These are phyloP conservation scores for Fragum whitleyi DNA, from an alignment of 2,888 invertebrate species.

Conservation along the genomic window DNA sequence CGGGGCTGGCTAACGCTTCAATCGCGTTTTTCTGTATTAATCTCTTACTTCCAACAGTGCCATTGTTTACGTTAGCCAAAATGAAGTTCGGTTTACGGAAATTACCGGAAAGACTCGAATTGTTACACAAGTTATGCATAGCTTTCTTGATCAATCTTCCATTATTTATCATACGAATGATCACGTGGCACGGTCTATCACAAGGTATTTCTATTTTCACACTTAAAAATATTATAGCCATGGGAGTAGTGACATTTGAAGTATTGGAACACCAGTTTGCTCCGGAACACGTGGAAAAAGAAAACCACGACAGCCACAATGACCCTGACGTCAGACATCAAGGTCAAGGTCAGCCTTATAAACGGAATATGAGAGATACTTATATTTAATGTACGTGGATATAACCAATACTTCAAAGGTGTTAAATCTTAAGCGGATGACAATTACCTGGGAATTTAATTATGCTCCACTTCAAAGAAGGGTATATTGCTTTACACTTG, in stretches of 20 bases:
- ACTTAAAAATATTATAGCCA: slow-evolving; percentile 87
- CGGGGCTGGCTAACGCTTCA: slow-evolving; percentile 85
- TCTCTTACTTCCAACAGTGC: slow-evolving; percentile 87
- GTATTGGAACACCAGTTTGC: slow-evolving; percentile 57
- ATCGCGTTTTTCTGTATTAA: slow-evolving; percentile 87
- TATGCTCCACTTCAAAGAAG: background rate
- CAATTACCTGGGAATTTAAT: background rate
- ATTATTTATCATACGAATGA: slow-evolving; percentile 86
- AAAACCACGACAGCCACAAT: background rate
- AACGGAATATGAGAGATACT: background rate
- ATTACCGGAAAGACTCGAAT: slow-evolving; percentile 75
- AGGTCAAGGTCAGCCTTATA: background rate
- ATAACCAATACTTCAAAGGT: background rate
- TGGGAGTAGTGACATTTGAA: slow-evolving; percentile 85
- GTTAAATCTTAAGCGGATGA: background rate
- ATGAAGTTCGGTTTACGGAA: slow-evolving; percentile 85
- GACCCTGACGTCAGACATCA: background rate
- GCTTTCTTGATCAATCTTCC: slow-evolving; percentile 87
- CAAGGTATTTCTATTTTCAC: slow-evolving; percentile 87
- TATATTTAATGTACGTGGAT: background rate
- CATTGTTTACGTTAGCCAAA: slow-evolving; percentile 86
- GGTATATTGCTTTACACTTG: too few relatives aligned
- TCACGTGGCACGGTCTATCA: slow-evolving; percentile 86
- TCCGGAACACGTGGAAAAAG: slow-evolving; percentile 18
- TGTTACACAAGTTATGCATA: slow-evolving; percentile 86